Evolutionary conservation across 1,140 invertebrate genomes (phyloP).

Genomic region (Tribolium castaneum): DNA sequence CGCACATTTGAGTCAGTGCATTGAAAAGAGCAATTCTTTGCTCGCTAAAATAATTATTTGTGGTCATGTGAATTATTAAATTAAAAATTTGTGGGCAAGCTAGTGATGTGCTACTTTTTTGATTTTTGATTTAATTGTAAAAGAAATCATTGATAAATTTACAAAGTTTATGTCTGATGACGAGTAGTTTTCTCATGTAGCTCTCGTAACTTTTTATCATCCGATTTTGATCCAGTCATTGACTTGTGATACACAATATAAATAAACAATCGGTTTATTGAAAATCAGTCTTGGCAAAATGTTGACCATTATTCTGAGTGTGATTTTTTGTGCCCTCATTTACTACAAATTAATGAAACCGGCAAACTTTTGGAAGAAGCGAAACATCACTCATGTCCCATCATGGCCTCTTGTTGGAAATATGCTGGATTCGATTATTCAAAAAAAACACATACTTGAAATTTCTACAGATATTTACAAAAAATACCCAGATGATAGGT

Average conservation of each 20-base stretch:
- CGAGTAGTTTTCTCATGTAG: slow-evolving; percentile 40
- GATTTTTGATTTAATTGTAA: too few species aligned
- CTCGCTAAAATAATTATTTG: too few species aligned
- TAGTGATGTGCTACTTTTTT: too few species aligned
- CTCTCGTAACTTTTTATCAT: slow-evolving; percentile 72
- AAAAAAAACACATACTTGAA: background rate
- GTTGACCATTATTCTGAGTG: background rate
- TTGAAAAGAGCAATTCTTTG: too few species aligned
- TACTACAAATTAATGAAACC: background rate
- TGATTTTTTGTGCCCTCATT: background rate
- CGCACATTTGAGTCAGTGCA: too few species aligned
- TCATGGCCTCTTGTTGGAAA: slow-evolving; percentile 18
- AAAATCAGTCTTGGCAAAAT: slow-evolving; percentile 65
- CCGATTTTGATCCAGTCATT: too few species aligned
- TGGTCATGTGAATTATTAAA: too few species aligned
- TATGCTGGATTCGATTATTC: background rate
- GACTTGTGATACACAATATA: background rate
- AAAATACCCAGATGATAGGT: slow-evolving; percentile 1
- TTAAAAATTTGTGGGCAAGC: too few species aligned
- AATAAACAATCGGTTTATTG: slow-evolving; percentile 64
- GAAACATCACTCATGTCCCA: background rate
- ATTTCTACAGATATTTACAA: background rate
- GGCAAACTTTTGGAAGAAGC: background rate
- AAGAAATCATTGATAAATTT: too few species aligned
- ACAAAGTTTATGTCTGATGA: too few species aligned